Conservation (phyloP, 2,113 vertebrate species). For the Orthochromis indermauri region DNA sequence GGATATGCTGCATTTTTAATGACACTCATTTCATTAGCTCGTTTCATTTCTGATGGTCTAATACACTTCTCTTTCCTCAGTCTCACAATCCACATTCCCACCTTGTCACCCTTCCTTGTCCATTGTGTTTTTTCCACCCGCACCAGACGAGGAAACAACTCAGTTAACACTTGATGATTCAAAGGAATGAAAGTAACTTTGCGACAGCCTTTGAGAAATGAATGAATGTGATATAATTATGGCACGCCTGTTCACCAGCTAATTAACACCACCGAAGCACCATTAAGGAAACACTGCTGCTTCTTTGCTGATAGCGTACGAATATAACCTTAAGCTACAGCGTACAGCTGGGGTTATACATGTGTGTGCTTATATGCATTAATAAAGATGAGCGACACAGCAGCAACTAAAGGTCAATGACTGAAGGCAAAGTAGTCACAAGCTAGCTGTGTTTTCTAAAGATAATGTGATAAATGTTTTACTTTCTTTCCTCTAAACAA, state of each 20-base stretch:
- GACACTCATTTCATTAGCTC: neutral
- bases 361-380: neutral
- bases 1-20: neutral
- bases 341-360: neutral
- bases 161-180: neutral
- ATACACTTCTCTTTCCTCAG: neutral
- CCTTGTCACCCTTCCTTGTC: neutral
- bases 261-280: neutral
- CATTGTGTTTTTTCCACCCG: neutral
- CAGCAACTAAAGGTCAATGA: neutral
- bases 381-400: neutral
- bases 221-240: neutral
- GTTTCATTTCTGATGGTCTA: neutral
- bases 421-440: neutral
- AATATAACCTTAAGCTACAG: neutral
- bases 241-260: neutral
- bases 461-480: neutral
- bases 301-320: neutral
- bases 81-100: neutral
- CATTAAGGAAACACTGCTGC: conserved; percentile 7
- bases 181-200: neutral
- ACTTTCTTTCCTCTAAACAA: neutral
- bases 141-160: neutral
- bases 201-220: neutral
- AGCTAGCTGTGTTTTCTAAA: neutral